Base-by-base conservation (phyloP, 2,888 invertebrate genomes). In the Ochlodes sylvanus region DNA sequence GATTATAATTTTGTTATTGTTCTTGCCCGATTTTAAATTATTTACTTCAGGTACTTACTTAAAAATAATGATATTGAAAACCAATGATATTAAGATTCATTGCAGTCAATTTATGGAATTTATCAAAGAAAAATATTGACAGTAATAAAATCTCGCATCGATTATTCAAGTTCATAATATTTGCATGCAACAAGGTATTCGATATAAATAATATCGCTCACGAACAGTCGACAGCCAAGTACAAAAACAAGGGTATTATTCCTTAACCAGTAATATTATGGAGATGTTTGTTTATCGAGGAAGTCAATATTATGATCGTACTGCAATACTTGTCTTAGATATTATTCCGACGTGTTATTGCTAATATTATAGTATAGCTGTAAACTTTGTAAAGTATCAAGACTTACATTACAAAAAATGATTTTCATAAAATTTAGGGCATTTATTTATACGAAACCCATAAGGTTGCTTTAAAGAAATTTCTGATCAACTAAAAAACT, bases 101-200 rank as follows among this genome's bases (percentile, higher is more conserved):
- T 17, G 2, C 7, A 17, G 15, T 10, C 19, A 50, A 50, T 15
- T 44, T 19, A 12, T 50, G 50, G 50, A 50, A 50, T 50, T 50
- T 12, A 50, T 50, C 50, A 12, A 50, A 50, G 50, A 1, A 50
- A 19, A 50, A 50, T 50, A 50, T 50, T 50, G 50, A 50, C 50
- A 50, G 19, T 50, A 50, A 50, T 19, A 50, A 17, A 17, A 47
- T 47, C 47, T 47, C 47, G 15, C 19, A 50, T 38, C 12, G 7
- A 19, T 5, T 50, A 19, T 47, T 47, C 50, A 19, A 12, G 50
- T 19, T 50, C 50, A 50, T 50, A 50, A 50, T 50, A 50, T 50
- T 50, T 50, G 50, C 50, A 50, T 17, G 50, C 50, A 19, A 19
- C 50, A 19, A 50, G 50, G 50, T 19, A 50, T 50, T 3, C 50